Conservation (phyloP, 2,113 vertebrate species). For the Paramormyrops kingsleyae region DNA sequence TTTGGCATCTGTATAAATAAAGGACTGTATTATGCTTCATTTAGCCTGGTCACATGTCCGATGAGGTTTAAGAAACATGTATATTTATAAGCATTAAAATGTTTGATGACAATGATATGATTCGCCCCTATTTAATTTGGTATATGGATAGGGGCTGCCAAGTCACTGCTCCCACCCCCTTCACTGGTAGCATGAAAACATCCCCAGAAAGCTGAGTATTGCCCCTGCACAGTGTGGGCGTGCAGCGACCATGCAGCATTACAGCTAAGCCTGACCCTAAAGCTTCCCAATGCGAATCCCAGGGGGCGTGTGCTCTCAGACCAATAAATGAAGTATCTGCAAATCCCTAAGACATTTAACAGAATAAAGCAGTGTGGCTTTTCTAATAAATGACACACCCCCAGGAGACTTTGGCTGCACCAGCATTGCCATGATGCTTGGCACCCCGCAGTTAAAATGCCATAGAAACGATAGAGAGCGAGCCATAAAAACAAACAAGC, state of each 20-base stretch:
- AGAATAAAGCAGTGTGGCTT: background rate
- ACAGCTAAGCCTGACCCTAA: background rate
- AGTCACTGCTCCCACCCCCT: background rate
- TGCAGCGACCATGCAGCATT: background rate
- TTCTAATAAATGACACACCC: background rate
- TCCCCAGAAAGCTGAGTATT: background rate
- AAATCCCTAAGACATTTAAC: background rate
- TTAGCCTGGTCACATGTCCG: slow-evolving; percentile 29
- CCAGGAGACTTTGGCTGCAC: background rate
- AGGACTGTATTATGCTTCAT: background rate
- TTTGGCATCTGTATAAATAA: slow-evolving; percentile 32
- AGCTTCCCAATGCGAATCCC: background rate
- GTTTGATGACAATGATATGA: slow-evolving; percentile 14
- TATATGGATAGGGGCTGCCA: slow-evolving; percentile 1
- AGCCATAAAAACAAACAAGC: background rate
- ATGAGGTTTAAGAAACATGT: slow-evolving; percentile 27
- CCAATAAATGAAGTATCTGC: background rate
- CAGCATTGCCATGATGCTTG: background rate
- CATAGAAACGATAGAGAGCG: background rate
- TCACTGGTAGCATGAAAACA: background rate
- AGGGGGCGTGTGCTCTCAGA: background rate
- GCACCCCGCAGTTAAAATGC: background rate
- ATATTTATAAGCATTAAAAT: slow-evolving; percentile 37
- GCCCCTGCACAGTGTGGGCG: background rate
- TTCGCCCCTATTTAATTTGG: slow-evolving; percentile 18